phyloP scores from a whole-genome alignment of 2,113 vertebrate genomes.

The Pantherophis guttatus region DNA sequence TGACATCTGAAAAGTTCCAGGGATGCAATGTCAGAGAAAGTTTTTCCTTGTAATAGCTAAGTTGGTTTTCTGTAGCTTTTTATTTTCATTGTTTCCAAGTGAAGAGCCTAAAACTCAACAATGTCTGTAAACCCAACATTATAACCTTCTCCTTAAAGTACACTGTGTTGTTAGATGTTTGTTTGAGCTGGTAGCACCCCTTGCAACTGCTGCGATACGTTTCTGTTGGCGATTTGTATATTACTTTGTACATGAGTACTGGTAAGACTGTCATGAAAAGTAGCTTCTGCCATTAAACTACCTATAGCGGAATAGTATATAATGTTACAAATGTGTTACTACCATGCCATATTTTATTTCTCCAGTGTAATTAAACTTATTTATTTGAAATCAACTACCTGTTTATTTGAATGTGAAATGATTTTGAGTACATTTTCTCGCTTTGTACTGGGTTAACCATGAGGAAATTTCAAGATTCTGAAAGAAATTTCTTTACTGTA shows the following conservation, averaged over 20 bases:
- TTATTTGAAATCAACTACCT: conserved; percentile 73
- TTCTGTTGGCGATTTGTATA: conserved; percentile 77
- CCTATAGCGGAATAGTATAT: conserved; percentile 77
- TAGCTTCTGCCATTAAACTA: conserved; percentile 78
- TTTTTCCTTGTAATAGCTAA: conserved; percentile 67
- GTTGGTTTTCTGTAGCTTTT: conserved; percentile 68
- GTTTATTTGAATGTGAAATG: conserved; percentile 61
- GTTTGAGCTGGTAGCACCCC: conserved; percentile 77
- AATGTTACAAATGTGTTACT: conserved; percentile 75
- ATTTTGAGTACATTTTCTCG: conserved; percentile 26
- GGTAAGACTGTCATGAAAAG: conserved; percentile 78
- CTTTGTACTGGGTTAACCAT: conserved; percentile 26
- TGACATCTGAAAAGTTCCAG: conserved; percentile 68
- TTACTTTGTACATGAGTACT: conserved; percentile 77
- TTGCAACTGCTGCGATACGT: conserved; percentile 74
- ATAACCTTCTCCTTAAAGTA: conserved; percentile 79
- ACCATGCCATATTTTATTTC: conserved; percentile 78
- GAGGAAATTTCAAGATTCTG: conserved; percentile 18
- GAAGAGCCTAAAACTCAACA: conserved; percentile 69
- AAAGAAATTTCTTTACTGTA: neutral
- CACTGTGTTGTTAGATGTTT: conserved; percentile 82
- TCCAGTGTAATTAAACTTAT: conserved; percentile 78
- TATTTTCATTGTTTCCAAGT: conserved; percentile 73
- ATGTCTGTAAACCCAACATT: conserved; percentile 79
- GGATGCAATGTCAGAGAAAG: conserved; percentile 63